phyloP scores from a whole-genome alignment of 2,113 vertebrate species.

The Podiceps cristatus region DNA sequence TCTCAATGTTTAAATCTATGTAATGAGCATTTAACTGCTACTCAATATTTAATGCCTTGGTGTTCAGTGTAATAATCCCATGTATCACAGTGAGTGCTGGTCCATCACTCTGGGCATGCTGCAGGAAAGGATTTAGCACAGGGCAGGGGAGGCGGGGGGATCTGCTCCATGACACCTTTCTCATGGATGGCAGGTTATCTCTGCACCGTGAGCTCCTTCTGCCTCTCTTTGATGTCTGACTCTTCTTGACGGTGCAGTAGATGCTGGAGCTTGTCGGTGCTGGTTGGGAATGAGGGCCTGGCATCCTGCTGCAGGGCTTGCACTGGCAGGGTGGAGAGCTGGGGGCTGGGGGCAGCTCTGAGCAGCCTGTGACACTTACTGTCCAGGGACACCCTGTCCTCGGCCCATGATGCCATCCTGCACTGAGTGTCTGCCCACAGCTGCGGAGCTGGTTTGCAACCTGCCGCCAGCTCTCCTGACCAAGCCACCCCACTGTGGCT shows the following conservation, averaged over 20 bases:
- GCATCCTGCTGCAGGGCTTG: neutral
- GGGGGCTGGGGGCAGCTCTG: neutral
- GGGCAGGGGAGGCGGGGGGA: neutral
- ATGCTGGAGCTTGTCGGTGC: neutral
- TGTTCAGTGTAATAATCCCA: neutral
- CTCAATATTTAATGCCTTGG: neutral
- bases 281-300: neutral
- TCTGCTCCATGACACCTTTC: neutral
- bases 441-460: neutral
- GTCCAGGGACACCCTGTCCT: neutral
- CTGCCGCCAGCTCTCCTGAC: rapidly evolving
- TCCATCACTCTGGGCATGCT: neutral
- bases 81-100: neutral
- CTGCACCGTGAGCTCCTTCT: neutral
- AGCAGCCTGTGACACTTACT: neutral
- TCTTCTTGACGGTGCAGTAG: neutral
- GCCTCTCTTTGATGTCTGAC: neutral
- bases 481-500: neutral
- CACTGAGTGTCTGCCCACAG: neutral
- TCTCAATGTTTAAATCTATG: neutral
- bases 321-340: neutral
- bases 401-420: rapidly evolving
- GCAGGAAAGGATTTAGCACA: neutral
- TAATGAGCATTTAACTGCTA: conserved; percentile 6
- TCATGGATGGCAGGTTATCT: neutral